Base-by-base conservation (phyloP, 1,140 invertebrate genomes). In the Lucilia cuprina region DNA sequence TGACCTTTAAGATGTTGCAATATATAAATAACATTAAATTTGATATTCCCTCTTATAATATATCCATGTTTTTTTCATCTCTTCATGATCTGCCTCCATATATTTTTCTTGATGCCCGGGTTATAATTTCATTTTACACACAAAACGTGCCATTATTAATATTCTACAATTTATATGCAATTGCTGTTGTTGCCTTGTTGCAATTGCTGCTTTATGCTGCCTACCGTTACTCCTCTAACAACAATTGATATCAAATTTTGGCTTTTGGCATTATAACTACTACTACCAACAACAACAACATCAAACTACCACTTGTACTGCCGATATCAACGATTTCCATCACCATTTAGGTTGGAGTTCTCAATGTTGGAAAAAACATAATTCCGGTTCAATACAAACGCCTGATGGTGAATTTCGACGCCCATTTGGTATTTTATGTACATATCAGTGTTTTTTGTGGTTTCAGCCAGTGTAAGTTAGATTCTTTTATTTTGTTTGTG, bases 381-480 rank as follows among this genome's bases (percentile, higher is more conserved):
- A 89, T 80, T 87, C 89, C 82, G 89, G 89, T 80, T 90, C 89
- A 70, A 90, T 90, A 74, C 89, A 90, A 85, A 88, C 88, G 86
- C 89, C 88, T 80, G 89, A 90, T 84, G 89, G 89, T 30, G 89
- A 90, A 85, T 90, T 90, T 80, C 89, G 88, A 86, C 89, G 89
- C 41, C 89, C 89, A 49, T 90, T 89, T 85, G 89, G 89, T 60
- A 90, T 90, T 87, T 86, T 90, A 84, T 90, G 89, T 86, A 90
- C 88, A 86, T 90, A 90, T 89, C 89, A 88, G 65, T 90, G 89
- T 78, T 88, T 90, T 83, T 87, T 90, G 83, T 90, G 89, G 89
- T 90, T 90, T 88, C 89, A 89, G 84, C 89, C 89, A 82, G 88
- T 89, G 89, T 90, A 88, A 90, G 89, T 90, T 84, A 25, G 30